Conservation (phyloP, 35 echinoderm and acorn worm species). For the Apostichopus parvimensis region DNA sequence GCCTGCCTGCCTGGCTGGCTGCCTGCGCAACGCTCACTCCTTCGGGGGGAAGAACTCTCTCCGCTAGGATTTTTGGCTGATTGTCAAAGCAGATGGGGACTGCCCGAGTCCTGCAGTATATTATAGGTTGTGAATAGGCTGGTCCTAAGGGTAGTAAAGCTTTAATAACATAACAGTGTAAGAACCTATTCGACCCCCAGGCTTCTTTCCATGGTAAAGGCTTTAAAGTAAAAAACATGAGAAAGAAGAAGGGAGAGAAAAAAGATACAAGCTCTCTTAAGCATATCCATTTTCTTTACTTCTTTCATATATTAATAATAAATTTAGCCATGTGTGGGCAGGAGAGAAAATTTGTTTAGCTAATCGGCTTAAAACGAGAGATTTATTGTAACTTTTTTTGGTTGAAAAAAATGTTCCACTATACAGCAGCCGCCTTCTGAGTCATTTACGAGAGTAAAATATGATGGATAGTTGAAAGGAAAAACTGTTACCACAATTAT, state of each 20-base stretch:
- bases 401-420: no score
- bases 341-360: constrained; percentile 38
- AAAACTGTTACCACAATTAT: no score
- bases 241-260: not conserved
- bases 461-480: no score
- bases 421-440: no score
- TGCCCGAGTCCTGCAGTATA: not conserved
- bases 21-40: constrained; percentile 3
- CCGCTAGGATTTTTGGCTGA: constrained; percentile 14
- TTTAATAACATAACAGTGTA: constrained; percentile 42
- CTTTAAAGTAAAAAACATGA: constrained; percentile 5
- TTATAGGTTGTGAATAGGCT: constrained; percentile 2
- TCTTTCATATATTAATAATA: constrained; percentile 32
- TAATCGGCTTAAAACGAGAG: constrained; percentile 8
- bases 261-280: not conserved
- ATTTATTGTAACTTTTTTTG: not conserved
- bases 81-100: constrained; percentile 22
- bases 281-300: not conserved
- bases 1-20: no score
- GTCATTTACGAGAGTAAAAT: no score
- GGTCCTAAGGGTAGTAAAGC: constrained; percentile 31
- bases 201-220: not conserved
- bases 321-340: constrained; percentile 45
- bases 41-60: not conserved
- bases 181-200: not conserved